Evolutionary conservation across 2,797 vertebrate species (phyloP), one percentile per base, ranked within the genome.

Genomic region (Holocentrus rufus): DNA sequence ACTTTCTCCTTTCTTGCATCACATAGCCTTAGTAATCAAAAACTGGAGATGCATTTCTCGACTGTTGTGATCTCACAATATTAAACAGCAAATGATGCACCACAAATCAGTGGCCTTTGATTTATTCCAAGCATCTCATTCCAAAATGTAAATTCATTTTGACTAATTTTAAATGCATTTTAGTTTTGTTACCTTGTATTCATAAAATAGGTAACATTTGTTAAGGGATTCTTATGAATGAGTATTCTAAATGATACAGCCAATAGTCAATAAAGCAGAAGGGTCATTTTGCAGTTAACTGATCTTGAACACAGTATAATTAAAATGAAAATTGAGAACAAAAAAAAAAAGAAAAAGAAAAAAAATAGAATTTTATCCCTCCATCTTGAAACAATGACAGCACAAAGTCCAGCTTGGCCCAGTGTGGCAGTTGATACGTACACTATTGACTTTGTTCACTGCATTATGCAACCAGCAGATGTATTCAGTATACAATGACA

Each of bases 1-100:
- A 7, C 22, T 70, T 55, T 59, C 13, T 64, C n/a, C 20, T 25
- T 25, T 7, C 30, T 46, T 77, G 23, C 5, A 62, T 76, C 27
- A 76, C 31, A 42, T 4, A 14, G 8, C 5, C 22, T 15, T 44
- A 44, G 42, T 44, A 44, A 44, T 44, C 42, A 44, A 44, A 44
- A 11, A 44, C 5, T 44, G 14, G 42, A 44, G 42, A 44, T 15
- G 14, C 0, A 44, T 44, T 59, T 39, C 31, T 22, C 18, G 8
- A 20, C n/a, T 59, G 30, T 59, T 39, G 42, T 44, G 14, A 44
- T 59, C 57, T 22, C 57, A 36, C 34, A 10, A 39, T 11, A 22
- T 59, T 18, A 59, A 22, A 34, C 14, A 59, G 18, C 31, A 59
- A 62, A 42, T 9, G 6, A 52, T 23, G 14, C 7, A 31, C 20